Evolutionary conservation across 2,797 vertebrate species (phyloP), one percentile per base, ranked within the genome.

Genomic region (Alauda arvensis): DNA sequence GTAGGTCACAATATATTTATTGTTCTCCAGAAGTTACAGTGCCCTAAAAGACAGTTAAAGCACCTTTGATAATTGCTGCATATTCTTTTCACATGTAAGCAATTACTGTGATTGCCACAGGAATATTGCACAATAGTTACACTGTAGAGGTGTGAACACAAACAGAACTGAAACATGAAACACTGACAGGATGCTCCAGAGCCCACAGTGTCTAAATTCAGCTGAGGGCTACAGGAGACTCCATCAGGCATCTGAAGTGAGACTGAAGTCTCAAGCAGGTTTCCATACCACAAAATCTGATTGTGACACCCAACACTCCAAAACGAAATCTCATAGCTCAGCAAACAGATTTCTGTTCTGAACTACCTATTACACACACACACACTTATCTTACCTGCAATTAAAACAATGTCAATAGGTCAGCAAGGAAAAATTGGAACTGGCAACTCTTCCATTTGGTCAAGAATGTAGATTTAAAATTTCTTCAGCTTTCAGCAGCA

Each of bases 41-140:
- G 34, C 63, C 76, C 34, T 63, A 56, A 49, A n/a, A 71, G 65
- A 66, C 42, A 87, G 53, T 28, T 89, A 9, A 90, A 87, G 43
- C 19, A 14, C 28, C 31, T 66, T 78, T 71, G 31, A n/a, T 81
- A 87, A 77, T 25, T 80, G 28, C 34, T 53, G 52, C 20, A 39
- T 46, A 84, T 42, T 81, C 10, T 33, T 56, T 70, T 34, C n/a
- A 37, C 10, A 18, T 12, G 21, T 40, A 43, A 88, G 65, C 42
- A 86, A 66, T 61, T 56, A 69, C n/a, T 34, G 21, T 46, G 40
- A 51, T 25, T 56, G 33, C 60, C 59, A 61, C 33, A 71, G 28
- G 60, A 85, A 45, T 31, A 62, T 10, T 74, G 87, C 9, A 14
- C 57, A 79, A 52, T 2, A 37, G 18, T 34, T 51, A 68, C 18